Evolutionary conservation across 2,113 vertebrate genomes (phyloP).

Genomic region (Tychaedon coryphoeus): DNA sequence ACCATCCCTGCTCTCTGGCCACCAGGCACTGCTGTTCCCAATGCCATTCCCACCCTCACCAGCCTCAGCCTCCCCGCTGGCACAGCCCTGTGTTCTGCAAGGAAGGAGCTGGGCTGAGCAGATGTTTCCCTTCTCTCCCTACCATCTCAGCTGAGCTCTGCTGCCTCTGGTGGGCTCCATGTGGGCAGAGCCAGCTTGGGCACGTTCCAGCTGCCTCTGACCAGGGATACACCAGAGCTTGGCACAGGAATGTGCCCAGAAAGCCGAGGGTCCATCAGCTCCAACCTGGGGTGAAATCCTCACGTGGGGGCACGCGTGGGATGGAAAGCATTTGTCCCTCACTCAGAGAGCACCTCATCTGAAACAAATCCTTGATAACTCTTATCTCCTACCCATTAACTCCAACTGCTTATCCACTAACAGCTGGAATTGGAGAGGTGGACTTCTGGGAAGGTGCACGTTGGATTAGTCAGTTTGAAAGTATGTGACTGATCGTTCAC

Average conservation of each 20-base stretch:
- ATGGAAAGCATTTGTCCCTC: neutral
- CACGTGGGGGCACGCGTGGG: fast-evolving
- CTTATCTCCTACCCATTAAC: neutral
- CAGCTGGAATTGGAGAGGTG: neutral
- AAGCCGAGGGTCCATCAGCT: neutral
- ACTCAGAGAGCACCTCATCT: neutral
- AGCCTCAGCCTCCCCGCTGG: neutral
- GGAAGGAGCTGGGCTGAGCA: neutral
- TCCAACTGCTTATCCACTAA: neutral
- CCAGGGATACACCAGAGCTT: neutral
- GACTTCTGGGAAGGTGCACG: neutral
- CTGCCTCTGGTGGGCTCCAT: neutral
- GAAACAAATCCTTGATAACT: neutral
- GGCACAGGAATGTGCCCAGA: neutral
- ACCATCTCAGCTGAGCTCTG: neutral
- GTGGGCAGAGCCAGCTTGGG: slow-evolving; percentile 6
- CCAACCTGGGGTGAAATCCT: neutral
- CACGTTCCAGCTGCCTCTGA: neutral
- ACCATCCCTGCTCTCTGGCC: fast-evolving
- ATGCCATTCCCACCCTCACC: neutral
- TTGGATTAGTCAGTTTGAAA: neutral
- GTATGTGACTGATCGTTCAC: neutral
- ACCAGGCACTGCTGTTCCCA: fast-evolving
- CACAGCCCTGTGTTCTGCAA: neutral
- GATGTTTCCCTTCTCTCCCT: neutral